These are phyloP conservation scores for Amblyopsis hoosieri DNA, from an alignment of 2,797 vertebrate species.

Conservation along the genomic window DNA sequence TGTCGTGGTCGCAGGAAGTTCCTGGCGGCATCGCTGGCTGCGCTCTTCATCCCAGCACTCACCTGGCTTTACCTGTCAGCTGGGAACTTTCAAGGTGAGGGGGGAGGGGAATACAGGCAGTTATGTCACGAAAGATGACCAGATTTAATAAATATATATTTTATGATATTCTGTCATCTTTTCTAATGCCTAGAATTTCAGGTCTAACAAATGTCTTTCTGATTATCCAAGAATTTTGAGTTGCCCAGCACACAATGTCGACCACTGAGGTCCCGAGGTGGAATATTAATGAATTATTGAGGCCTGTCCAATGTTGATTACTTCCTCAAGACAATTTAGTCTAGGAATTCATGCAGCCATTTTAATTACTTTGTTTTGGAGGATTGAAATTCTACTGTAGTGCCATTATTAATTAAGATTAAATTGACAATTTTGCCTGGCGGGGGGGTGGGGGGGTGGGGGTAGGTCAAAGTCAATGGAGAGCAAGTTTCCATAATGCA, in stretches of 20 bases:
- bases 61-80: slow-evolving; percentile 98
- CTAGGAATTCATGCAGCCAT: slow-evolving; percentile 47
- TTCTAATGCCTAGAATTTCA: neutral
- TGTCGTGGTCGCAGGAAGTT: slow-evolving; percentile 98
- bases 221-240: slow-evolving; percentile 3
- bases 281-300: slow-evolving; percentile 67
- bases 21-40: slow-evolving; percentile 89
- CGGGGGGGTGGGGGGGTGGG: neutral
- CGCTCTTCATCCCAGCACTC: slow-evolving; percentile 93
- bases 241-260: slow-evolving; percentile 45
- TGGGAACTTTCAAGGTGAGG: slow-evolving; percentile 91
- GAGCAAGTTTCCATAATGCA: slow-evolving; percentile 51
- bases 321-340: slow-evolving; percentile 54
- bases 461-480: slow-evolving; percentile 46
- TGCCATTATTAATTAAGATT: slow-evolving; percentile 71
- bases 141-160: neutral
- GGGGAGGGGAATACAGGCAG: neutral
- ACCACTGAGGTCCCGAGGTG: slow-evolving; percentile 22
- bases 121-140: neutral
- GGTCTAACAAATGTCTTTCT: neutral
- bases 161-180: neutral
- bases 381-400: slow-evolving; percentile 59
- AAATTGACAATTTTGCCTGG: slow-evolving; percentile 66
- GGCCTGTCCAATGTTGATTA: slow-evolving; percentile 70
- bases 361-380: slow-evolving; percentile 63